Conservation (phyloP, 2,797 vertebrate genomes). For the Acanthurus leucopareius region DNA sequence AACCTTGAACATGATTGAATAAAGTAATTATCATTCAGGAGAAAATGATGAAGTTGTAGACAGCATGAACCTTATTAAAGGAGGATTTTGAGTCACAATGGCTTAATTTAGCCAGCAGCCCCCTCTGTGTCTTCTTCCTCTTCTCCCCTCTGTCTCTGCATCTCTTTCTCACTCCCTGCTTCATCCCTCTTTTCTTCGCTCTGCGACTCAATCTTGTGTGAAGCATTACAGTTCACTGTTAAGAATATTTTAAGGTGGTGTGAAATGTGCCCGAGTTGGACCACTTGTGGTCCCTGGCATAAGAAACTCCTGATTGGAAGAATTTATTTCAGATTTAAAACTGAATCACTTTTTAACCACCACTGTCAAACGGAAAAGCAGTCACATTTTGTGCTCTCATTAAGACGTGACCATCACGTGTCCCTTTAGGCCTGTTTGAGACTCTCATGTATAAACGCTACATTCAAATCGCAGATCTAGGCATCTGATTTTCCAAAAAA, state of each 20-base stretch:
- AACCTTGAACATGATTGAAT: slow-evolving; percentile 99
- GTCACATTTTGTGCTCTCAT: slow-evolving; percentile 7
- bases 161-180: slow-evolving; percentile 64
- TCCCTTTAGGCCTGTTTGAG: background rate
- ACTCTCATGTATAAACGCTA: background rate
- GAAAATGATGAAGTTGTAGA: slow-evolving; percentile 99
- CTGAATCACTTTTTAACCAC: background rate
- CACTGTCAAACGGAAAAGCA: background rate
- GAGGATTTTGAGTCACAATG: slow-evolving; percentile 99
- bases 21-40: slow-evolving; percentile 99
- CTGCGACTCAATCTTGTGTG: slow-evolving; percentile 85
- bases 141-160: slow-evolving; percentile 65
- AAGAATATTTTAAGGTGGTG: slow-evolving; percentile 81
- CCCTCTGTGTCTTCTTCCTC: slow-evolving; percentile 79
- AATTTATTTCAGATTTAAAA: slow-evolving; percentile 49
- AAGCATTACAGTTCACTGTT: slow-evolving; percentile 82
- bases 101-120: slow-evolving; percentile 99
- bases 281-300: slow-evolving; percentile 56
- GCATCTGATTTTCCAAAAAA: background rate
- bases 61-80: slow-evolving; percentile 99
- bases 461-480: background rate
- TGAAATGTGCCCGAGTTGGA: slow-evolving; percentile 67
- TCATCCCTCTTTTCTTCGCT: slow-evolving; percentile 64
- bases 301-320: slow-evolving; percentile 39
- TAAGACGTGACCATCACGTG: background rate